Evolutionary conservation across 2,888 invertebrate species (phyloP), one percentile per base, ranked within the genome.

Genomic region (Alcis repandata): DNA sequence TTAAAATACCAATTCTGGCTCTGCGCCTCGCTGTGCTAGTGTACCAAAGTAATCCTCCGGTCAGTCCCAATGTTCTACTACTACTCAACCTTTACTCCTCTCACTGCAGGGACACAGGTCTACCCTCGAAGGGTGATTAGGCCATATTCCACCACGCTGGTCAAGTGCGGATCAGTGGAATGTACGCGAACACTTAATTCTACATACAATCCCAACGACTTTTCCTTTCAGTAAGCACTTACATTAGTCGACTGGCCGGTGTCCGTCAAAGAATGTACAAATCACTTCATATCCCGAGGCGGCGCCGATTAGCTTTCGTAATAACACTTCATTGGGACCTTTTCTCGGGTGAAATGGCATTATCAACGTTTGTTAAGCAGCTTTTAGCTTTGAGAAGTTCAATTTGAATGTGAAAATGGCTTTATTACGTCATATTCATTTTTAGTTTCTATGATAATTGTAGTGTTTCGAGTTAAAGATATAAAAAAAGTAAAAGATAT

Each of bases 251-350:
- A 27, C 11, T 17, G 17, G 2, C 8, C 40, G 10, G 2, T 32
- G 46, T 46, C 53, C 48, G 38, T 52, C 49, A 54, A 45, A 53
- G 58, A 52, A 59, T 52, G 51, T 61, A 54, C 59, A 68, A 68
- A 71, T 52, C 52, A 62, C 56, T 67, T 63, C 60, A 49, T 56
- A 62, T 68, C 72, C 68, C 10, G 56, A 10, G 56, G 72, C 62
- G 15, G 43, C 20, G 11, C 11, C 61, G 48, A 60, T 65, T 72
- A 70, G 53, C 58, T 38, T 52, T 63, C 52, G 66, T 64, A 53
- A 61, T 54, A 59, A 59, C 45, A 56, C 48, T 67, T 51, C 63
- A 63, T 63, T 51, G 41, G 59, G 17, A 62, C 67, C 63, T 62
- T 67, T 59, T 57, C 64, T 58, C 40, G 38, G 19, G 52, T 45